These are phyloP conservation scores for Florisuga fusca DNA, from an alignment of 2,797 vertebrate genomes.

Conservation along the genomic window DNA sequence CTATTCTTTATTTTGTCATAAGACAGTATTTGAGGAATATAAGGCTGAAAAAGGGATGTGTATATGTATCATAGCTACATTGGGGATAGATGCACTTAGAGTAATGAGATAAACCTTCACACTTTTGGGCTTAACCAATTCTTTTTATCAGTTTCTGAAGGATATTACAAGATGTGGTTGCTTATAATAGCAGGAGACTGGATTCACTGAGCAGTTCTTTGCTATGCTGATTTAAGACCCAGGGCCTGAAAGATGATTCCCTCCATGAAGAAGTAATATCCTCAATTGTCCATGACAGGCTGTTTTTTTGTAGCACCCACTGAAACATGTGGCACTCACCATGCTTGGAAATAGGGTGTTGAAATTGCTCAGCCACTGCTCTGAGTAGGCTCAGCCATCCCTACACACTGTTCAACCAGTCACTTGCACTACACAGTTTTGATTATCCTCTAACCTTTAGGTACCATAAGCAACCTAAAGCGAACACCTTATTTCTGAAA, in stretches of 20 bases:
- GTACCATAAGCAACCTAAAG: background rate
- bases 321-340: background rate
- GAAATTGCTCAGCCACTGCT: background rate
- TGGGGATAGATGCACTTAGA: conserved; percentile 19
- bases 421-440: background rate
- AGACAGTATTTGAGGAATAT: conserved; percentile 9
- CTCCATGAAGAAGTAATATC: background rate
- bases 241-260: background rate
- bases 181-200: conserved; percentile 12
- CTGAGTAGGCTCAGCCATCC: background rate
- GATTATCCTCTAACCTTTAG: background rate
- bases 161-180: background rate
- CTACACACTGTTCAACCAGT: background rate
- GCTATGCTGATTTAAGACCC: conserved; percentile 4
- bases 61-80: background rate
- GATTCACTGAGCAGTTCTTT: background rate
- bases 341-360: background rate
- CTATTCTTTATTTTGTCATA: background rate
- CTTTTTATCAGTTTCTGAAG: conserved; percentile 30
- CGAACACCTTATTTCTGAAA: background rate
- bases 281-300: background rate
- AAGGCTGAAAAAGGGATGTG: background rate
- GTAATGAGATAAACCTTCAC: conserved; percentile 21
- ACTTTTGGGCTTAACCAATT: conserved; percentile 12
- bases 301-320: background rate